Evolutionary conservation across 1,140 invertebrate genomes (phyloP).

Genomic region (Bombus difficillimus): DNA sequence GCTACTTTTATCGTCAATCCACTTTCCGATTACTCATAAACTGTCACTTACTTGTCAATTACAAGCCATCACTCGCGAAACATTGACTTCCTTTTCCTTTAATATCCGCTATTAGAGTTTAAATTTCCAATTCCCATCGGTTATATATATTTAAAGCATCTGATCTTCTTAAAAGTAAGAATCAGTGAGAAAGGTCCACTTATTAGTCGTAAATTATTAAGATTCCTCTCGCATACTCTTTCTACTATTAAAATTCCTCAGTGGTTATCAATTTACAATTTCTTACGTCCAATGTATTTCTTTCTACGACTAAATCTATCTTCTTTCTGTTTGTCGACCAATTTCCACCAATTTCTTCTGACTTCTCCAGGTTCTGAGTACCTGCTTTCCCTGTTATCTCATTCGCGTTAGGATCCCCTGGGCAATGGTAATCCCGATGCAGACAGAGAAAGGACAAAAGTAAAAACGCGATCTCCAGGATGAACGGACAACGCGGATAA

Average conservation of each 20-base stretch:
- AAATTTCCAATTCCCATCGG: too few relatives aligned
- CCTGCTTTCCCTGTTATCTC: not conserved
- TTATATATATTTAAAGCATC: too few relatives aligned
- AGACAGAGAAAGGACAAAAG: not conserved
- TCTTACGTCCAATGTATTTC: not conserved
- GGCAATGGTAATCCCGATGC: not conserved
- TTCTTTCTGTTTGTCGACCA: not conserved
- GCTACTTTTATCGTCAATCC: not conserved
- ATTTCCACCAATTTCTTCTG: not conserved
- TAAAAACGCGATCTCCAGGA: not conserved
- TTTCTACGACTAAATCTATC: not conserved
- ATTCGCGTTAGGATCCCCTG: not conserved
- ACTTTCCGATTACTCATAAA: not conserved
- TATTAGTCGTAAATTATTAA: too few relatives aligned
- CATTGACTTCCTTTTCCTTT: not conserved
- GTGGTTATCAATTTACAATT: not conserved
- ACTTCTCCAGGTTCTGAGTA: not conserved
- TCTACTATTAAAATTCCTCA: too few relatives aligned
- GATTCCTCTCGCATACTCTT: too few relatives aligned
- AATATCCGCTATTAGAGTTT: not conserved
- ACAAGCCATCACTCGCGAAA: not conserved
- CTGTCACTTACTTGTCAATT: not conserved
- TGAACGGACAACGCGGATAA: constrained; percentile 1
- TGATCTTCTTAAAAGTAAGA: too few relatives aligned
- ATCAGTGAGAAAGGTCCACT: too few relatives aligned